phyloP scores from a whole-genome alignment of 1,140 invertebrate genomes.

The Notospermus geniculatus region DNA sequence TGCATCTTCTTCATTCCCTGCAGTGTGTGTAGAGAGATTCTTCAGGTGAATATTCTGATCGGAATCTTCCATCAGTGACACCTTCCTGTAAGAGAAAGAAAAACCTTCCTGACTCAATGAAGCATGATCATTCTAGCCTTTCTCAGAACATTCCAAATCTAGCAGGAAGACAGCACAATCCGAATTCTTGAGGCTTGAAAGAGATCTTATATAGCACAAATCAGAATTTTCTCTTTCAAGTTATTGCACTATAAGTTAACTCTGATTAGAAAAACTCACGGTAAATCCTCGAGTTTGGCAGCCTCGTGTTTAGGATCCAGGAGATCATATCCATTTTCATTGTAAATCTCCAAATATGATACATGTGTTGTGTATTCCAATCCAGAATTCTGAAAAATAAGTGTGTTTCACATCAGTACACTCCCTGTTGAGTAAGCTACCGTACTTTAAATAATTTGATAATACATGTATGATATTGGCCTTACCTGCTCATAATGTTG shows the following conservation, averaged over 20 bases:
- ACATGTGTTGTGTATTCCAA: slow-evolving; percentile 47
- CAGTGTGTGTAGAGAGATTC: slow-evolving; percentile 63
- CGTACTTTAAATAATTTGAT: too few relatives aligned
- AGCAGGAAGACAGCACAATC: neutral
- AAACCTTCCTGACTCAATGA: neutral
- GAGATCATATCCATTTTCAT: slow-evolving; percentile 63
- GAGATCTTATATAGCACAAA: neutral
- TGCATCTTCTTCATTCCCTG: slow-evolving; percentile 63
- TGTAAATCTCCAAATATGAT: slow-evolving; percentile 58
- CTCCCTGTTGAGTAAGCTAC: neutral
- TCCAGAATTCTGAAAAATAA: slow-evolving; percentile 42
- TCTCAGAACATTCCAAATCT: too few relatives aligned
- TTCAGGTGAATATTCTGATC: slow-evolving; percentile 63
- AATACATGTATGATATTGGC: too few relatives aligned
- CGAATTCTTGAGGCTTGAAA: neutral
- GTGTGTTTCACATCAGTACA: neutral
- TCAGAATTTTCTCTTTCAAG: neutral
- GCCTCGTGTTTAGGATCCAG: slow-evolving; percentile 61
- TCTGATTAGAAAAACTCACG: slow-evolving; percentile 51
- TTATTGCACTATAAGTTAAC: too few relatives aligned
- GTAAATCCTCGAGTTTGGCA: slow-evolving; percentile 62
- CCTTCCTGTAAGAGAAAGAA: slow-evolving; percentile 50
- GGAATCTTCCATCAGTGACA: slow-evolving; percentile 63
- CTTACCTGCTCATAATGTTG: slow-evolving; percentile 48
- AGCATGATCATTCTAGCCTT: neutral